Conservation (phyloP, 2,888 invertebrate genomes). For the Phaedon cochleariae region DNA sequence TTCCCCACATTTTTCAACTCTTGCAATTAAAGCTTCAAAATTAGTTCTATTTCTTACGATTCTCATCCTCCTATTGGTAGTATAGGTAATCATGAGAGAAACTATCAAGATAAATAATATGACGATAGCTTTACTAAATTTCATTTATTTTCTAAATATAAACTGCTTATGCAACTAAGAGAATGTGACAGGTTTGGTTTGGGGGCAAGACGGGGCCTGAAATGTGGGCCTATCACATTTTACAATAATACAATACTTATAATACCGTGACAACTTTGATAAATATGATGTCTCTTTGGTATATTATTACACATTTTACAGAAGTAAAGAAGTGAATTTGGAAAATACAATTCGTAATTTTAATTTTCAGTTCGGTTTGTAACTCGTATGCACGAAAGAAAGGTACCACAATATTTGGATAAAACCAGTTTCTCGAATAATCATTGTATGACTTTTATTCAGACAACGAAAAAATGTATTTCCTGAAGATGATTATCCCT, state of each 20-base stretch:
- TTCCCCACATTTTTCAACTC: neutral
- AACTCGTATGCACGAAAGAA: neutral
- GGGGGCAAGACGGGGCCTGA: constrained; percentile 61
- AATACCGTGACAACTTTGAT: constrained; percentile 51
- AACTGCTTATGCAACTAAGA: constrained; percentile 63
- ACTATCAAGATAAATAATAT: no score
- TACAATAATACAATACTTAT: constrained; percentile 61
- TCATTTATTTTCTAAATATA: constrained; percentile 63
- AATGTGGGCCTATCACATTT: constrained; percentile 63
- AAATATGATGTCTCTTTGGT: constrained; percentile 62
- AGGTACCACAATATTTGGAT: neutral
- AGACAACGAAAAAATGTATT: no score
- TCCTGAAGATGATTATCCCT: no score
- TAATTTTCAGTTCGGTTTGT: neutral
- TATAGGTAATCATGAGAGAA: neutral
- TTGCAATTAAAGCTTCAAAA: neutral
- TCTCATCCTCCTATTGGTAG: no score
- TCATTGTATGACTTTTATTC: no score
- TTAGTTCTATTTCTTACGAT: neutral
- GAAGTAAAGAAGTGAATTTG: constrained; percentile 53
- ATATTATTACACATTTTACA: constrained; percentile 63
- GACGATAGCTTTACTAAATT: constrained; percentile 34
- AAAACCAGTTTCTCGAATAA: no score
- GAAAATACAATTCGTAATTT: neutral
- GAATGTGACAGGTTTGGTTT: constrained; percentile 63